Percentiles rank a stretch among this genome's conserved stretches.
These are phyloP conservation scores for Microlaimidae sp. DNA, from an alignment of 2,888 invertebrate species.

Conservation along the genomic window DNA sequence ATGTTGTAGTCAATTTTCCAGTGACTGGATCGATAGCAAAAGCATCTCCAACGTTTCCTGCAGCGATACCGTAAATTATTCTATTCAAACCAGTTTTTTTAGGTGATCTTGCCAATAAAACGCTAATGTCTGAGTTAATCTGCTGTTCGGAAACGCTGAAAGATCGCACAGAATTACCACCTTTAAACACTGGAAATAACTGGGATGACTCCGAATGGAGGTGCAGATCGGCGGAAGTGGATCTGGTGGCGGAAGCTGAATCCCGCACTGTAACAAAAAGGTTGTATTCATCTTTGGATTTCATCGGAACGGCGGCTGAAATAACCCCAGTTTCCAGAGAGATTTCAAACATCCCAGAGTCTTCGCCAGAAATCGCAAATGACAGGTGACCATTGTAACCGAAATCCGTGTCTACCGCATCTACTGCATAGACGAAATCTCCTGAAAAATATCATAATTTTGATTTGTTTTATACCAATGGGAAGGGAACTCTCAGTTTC, in stretches of 20 bases:
- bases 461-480: too few relatives aligned
- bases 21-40: constrained; percentile 4
- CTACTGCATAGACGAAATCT: constrained; percentile 25
- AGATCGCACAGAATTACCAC: not conserved
- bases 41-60: not conserved
- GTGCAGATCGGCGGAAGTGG: not conserved
- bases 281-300: not conserved
- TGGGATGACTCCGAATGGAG: not conserved
- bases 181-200: not conserved
- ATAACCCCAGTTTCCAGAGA: constrained; percentile 26
- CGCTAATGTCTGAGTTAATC: not conserved
- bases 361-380: constrained; percentile 34
- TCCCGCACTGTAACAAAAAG: not conserved
- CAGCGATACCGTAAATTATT: constrained; percentile 8
- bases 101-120: not conserved
- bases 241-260: not conserved
- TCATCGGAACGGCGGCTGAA: not conserved
- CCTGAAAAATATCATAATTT: not conserved
- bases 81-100: not conserved
- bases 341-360: constrained; percentile 31
- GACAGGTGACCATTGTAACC: constrained; percentile 30
- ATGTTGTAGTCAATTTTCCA: constrained; percentile 1
- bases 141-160: constrained; percentile 8
- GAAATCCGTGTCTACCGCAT: constrained; percentile 32
- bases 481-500: too few relatives aligned